Base-by-base conservation (phyloP, 2,888 invertebrate species). In the Megaustenia siamemsis region DNA sequence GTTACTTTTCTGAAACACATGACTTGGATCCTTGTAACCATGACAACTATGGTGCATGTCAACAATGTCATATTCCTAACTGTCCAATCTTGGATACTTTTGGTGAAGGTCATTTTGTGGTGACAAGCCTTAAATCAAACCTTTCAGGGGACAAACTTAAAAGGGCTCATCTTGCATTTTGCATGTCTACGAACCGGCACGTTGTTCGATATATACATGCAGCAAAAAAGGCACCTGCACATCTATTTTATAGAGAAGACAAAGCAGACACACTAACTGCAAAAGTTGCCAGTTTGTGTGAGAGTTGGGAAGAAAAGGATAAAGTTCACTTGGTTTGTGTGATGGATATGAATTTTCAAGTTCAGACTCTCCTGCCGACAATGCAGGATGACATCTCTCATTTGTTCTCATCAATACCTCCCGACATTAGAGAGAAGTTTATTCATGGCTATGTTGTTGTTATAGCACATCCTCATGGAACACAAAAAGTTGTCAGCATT, bases 1-100 rank as follows among this genome's bases (percentile, higher is more conserved):
- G 78, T 38, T 66, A 78, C 38, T 78, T 78, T 66, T 78, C 78
- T 12, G 66, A 78, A n/a, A 78, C 78, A 45, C 78, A 78, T 32
- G n/a, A 66, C 38, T 5, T 78, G 43, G 63, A 43, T 49, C 60
- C 63, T 0, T 78, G 78, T 49, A 43, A 40, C 66, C 60, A 78
- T 40, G 63, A n/a, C n/a, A 18, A 78, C 15, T 28, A 32, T 24
- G 32, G 66, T 38, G 12, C 24, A 18, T 78, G 63, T 43, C 78
- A 40, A 2, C 10, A n/a, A 18, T 78, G 78, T 45, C 78, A 78
- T 32, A 78, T 78, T 21, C 66, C 78, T 15, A 49, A 49, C n/a
- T 78, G 78, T 28, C 63, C 78, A 3, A 63, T 63, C 43, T 2
- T 38, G 21, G 28, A 21, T 0, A 43, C 40, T 3, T 8, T 78